Base-by-base conservation (phyloP, 2,888 invertebrate species). In the Epinotia demarniana region DNA sequence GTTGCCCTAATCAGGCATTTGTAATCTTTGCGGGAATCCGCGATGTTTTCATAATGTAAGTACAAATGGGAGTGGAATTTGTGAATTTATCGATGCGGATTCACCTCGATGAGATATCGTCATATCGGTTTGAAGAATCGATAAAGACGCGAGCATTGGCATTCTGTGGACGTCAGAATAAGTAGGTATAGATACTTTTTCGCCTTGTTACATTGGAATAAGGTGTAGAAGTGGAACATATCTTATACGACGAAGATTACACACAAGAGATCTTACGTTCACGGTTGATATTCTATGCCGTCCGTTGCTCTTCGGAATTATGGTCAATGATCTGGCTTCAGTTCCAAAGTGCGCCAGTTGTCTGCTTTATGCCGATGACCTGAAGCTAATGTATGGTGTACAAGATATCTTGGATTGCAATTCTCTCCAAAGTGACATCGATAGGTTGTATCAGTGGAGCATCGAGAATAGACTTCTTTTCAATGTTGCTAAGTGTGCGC, bases 21-120 rank as follows among this genome's bases (percentile, higher is more conserved):
- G 75, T 75, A 75, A 75, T 75, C 75, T 75, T 75, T 64, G 69
- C 60, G 72, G 67, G 75, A 64, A 71, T 75, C 46, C 55, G 61
- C 55, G 75, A 67, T 60, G 71, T 71, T 75, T 75, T 71, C 75
- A 75, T 64, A 70, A 58, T 75, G 71, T 62, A 33, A 46, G 61
- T 75, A 75, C 75, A 72, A 71, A 67, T 75, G 57, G 46, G 62
- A 23, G 53, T 18, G 39, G 66, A 71, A 66, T 75, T 66, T 23
- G 19, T 53, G 64, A 33, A 71, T 70, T 60, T 64, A 75, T 75
- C 46, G 58, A 13, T 8, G 57, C 11, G 57, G 13, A 68, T 68
- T 58, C 19, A 58, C 58, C 57, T 49, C 55, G 53, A 66, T 13
- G 18, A 18, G 23, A 57, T 46, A 61, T 63, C 75, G 64, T 3